Conservation (phyloP, 2,113 vertebrate genomes). For the Sporophila hypoxantha region DNA sequence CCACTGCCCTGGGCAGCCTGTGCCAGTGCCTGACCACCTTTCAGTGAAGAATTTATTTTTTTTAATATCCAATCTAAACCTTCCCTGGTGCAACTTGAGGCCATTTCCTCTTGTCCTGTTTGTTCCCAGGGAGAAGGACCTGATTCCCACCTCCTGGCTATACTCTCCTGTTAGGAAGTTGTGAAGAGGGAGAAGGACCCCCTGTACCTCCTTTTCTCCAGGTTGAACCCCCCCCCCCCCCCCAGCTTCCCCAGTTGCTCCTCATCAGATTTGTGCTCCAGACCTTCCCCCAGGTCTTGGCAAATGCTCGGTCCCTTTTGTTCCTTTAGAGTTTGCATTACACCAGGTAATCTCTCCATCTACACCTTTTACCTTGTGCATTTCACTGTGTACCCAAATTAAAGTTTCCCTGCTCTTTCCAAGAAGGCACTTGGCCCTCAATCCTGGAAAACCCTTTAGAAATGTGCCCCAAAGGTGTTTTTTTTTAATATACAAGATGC, state of each 20-base stretch:
- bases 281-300: background rate
- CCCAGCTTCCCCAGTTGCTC: background rate
- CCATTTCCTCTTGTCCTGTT: background rate
- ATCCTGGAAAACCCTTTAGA: background rate
- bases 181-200: background rate
- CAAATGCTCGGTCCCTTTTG: background rate
- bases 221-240: too few species aligned
- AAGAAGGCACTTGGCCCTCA: accelerated
- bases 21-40: background rate
- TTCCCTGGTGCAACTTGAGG: background rate
- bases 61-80: background rate
- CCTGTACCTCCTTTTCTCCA: background rate
- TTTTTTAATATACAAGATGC: background rate
- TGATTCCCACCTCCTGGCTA: background rate
- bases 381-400: background rate
- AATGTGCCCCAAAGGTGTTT: background rate
- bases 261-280: background rate
- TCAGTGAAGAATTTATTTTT: background rate
- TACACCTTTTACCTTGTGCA: background rate
- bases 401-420: background rate
- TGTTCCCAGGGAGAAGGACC: background rate
- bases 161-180: background rate
- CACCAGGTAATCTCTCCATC: background rate
- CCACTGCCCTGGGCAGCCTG: background rate
- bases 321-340: background rate